Evolutionary conservation across 1,140 invertebrate genomes (phyloP).

Genomic region (Pogonomyrmex californicus): DNA sequence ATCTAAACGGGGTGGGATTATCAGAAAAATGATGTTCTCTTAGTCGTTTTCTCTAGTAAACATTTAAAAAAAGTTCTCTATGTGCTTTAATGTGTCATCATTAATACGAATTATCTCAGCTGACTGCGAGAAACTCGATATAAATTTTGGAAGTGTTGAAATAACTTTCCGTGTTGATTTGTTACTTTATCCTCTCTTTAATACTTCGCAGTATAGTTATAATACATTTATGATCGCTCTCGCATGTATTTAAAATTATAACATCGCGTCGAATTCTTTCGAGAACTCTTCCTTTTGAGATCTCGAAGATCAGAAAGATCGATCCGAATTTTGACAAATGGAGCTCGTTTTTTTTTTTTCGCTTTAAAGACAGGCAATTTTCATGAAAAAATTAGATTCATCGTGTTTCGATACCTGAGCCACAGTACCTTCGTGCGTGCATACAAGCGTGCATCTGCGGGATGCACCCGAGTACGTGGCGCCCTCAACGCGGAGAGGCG

Average conservation of each 20-base stretch:
- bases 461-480: slow-evolving; percentile 68
- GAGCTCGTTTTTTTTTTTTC: background rate
- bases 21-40: background rate
- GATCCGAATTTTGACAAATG: background rate
- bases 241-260: background rate
- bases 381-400: background rate
- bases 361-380: background rate
- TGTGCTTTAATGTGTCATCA: background rate
- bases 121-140: background rate
- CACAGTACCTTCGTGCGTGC: background rate
- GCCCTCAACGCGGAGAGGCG: slow-evolving; percentile 64
- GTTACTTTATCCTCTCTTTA: background rate
- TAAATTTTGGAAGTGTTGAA: background rate
- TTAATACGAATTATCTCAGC: background rate
- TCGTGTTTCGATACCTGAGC: background rate
- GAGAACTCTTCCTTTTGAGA: background rate
- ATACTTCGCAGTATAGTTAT: background rate
- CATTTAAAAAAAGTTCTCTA: background rate
- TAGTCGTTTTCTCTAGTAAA: background rate
- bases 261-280: background rate
- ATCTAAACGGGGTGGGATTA: slow-evolving; percentile 37
- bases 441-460: slow-evolving; percentile 5
- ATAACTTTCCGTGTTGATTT: background rate
- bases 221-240: background rate
- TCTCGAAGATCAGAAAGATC: background rate